phyloP scores from a whole-genome alignment of 1,140 invertebrate genomes.

The Cyclargus thomasi region DNA sequence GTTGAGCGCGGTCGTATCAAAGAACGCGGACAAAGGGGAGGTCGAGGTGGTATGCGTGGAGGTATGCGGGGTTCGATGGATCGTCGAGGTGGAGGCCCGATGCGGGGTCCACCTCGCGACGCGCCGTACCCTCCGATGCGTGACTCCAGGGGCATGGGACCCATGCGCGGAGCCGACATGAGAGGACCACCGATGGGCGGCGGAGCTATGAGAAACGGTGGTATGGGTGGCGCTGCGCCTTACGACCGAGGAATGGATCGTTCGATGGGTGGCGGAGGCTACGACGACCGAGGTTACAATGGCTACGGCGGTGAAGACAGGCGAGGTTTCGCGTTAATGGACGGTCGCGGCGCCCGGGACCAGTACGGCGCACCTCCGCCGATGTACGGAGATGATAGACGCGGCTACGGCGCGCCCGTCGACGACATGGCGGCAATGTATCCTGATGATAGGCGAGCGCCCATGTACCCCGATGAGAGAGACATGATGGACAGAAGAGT shows the following conservation, averaged over 20 bases:
- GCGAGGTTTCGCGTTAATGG: constrained; percentile 68
- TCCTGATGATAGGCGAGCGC: constrained; percentile 48
- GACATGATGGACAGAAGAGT: constrained; percentile 61
- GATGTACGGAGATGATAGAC: constrained; percentile 58
- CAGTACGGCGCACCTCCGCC: constrained; percentile 52
- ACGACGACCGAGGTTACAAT: constrained; percentile 57
- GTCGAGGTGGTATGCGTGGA: constrained; percentile 52
- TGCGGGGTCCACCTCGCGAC: constrained; percentile 52
- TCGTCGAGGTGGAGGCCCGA: constrained; percentile 54
- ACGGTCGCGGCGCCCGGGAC: constrained; percentile 47
- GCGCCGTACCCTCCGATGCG: constrained; percentile 43
- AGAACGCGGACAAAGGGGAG: constrained; percentile 68
- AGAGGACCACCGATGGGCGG: constrained; percentile 45
- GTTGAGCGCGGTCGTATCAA: constrained; percentile 82
- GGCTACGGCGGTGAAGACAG: constrained; percentile 69
- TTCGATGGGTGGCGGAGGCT: constrained; percentile 53
- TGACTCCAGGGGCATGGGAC: constrained; percentile 41
- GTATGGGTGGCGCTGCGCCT: constrained; percentile 41
- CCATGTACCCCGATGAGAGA: constrained; percentile 65
- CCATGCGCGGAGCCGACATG: constrained; percentile 46
- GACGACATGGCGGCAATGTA: constrained; percentile 60
- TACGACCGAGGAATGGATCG: constrained; percentile 64
- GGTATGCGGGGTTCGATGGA: constrained; percentile 55
- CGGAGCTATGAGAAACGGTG: constrained; percentile 53
- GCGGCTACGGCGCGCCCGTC: constrained; percentile 46